Conservation (phyloP, 2,888 invertebrate genomes). For the Agonopterix alstromeriana region DNA sequence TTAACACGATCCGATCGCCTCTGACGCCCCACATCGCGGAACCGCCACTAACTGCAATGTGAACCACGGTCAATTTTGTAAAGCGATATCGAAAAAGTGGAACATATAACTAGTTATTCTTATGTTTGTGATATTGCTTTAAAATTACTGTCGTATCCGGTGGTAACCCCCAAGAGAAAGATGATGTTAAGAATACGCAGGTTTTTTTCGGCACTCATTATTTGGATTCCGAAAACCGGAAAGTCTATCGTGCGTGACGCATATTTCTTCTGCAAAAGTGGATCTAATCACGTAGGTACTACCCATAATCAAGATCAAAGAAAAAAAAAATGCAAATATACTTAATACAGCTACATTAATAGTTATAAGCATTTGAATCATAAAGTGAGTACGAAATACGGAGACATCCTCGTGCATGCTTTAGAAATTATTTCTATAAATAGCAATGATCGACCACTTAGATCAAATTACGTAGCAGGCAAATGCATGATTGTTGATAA, state of each 20-base stretch:
- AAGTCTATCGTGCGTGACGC: too few species aligned
- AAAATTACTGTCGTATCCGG: too few species aligned
- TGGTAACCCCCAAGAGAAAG: too few species aligned
- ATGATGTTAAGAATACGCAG: too few species aligned
- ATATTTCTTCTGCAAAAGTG: too few species aligned
- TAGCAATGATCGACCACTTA: slow-evolving; percentile 29
- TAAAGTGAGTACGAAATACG: slow-evolving; percentile 21
- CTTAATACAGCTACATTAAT: too few species aligned
- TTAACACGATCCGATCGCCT: slow-evolving; percentile 55
- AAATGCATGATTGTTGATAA: slow-evolving; percentile 11
- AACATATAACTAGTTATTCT: slow-evolving; percentile 16
- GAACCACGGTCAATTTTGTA: slow-evolving; percentile 25
- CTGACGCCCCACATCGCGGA: slow-evolving; percentile 41
- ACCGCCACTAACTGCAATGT: slow-evolving; percentile 38
- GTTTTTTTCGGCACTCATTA: too few species aligned
- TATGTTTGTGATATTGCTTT: too few species aligned
- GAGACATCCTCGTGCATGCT: slow-evolving; percentile 37
- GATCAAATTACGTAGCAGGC: slow-evolving; percentile 10
- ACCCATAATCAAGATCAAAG: too few species aligned
- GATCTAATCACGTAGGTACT: too few species aligned
- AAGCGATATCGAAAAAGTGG: slow-evolving; percentile 31
- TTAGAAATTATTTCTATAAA: slow-evolving; percentile 36
- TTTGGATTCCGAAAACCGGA: too few species aligned
- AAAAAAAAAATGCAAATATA: too few species aligned
- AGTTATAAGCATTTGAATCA: not conserved